Evolutionary conservation across 2,888 invertebrate species (phyloP), one percentile per base, ranked within the genome.

Genomic region (Cryptus viduatorius): DNA sequence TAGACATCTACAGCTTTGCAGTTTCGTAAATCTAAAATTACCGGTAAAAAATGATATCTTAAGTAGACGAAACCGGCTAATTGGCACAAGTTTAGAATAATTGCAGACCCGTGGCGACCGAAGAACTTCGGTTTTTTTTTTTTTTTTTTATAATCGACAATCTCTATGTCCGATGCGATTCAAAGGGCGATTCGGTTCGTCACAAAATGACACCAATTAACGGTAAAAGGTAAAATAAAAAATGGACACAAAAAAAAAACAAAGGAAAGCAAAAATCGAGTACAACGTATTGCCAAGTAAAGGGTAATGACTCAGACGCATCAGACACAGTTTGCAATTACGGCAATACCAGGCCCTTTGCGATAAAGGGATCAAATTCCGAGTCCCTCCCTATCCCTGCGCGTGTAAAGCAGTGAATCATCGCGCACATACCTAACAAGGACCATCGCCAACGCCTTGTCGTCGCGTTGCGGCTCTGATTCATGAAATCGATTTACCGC

Each of bases 401-500:
- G 37, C 48, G 69, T 64, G 44, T 19, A 24, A 10, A 37, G 46
- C 53, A 68, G 82, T 84, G 82, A 84, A 79, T 84, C 84, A 84
- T 82, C 82, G 42, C 82, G 42, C 44, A 24, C 65, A 44, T 59
- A 42, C 42, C 48, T 48, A 44, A 59, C 82, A 71, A 82, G 65
- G 48, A 19, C 71, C 73, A 44, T 14, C 68, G 19, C 42, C 67
- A 59, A 37, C 67, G 67, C 67, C 44, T 77, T 59, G 31, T 78
- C 48, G 37, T 68, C 59, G 84, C 69, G 46, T 56, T 79, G 68
- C 48, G 19, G 69, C 44, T 79, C 71, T 82, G 84, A 84, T 84
- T 84, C 84, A 76, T 76, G 72, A 82, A 84, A 82, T 82, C 82
- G 84, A 84, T 82, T 82, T 37, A 37, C 37, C 37, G 46, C 53